These are phyloP conservation scores for Tenebrosternarchus preto DNA, from an alignment of 2,113 vertebrate genomes.

Conservation along the genomic window DNA sequence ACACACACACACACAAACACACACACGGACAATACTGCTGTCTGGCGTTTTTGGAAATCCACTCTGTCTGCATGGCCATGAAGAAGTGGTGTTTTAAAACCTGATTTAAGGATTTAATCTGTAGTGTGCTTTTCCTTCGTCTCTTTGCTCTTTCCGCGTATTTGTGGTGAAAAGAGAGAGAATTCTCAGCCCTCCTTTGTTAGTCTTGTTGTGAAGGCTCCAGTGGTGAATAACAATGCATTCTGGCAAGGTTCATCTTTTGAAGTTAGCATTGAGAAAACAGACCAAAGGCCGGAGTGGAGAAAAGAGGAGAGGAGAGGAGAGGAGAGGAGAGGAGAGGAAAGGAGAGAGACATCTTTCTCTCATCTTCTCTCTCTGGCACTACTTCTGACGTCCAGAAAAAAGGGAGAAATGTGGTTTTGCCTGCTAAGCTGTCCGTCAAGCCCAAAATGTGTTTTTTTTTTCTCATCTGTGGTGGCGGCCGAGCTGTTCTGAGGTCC, in stretches of 20 bases:
- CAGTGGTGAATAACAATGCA: slow-evolving; percentile 74
- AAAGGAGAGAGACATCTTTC: slow-evolving; percentile 62
- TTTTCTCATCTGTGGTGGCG: slow-evolving; percentile 61
- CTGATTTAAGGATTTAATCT: slow-evolving; percentile 11
- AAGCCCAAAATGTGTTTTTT: slow-evolving; percentile 64
- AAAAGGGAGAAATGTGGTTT: slow-evolving; percentile 66
- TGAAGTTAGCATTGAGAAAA: slow-evolving; percentile 75
- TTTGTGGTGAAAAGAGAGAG: slow-evolving; percentile 8
- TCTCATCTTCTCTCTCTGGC: slow-evolving; percentile 62
- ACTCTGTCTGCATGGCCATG: not conserved
- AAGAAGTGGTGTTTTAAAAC: not conserved
- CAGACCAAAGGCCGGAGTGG: slow-evolving; percentile 72
- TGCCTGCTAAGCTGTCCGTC: slow-evolving; percentile 73
- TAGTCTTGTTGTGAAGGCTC: slow-evolving; percentile 65
- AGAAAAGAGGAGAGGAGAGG: slow-evolving; percentile 52
- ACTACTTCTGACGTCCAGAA: slow-evolving; percentile 73
- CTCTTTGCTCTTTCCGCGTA: not conserved
- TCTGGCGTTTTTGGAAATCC: too few species aligned
- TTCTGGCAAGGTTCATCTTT: slow-evolving; percentile 71
- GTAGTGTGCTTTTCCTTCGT: not conserved
- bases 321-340: slow-evolving; percentile 63
- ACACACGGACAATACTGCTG: too few species aligned
- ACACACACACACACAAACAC: too few species aligned
- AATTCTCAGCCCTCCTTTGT: slow-evolving; percentile 56
- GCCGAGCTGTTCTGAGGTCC: slow-evolving; percentile 64